Evolutionary conservation across 2,113 vertebrate genomes (phyloP), one percentile per base, ranked within the genome.

Genomic region (Strix aluco): DNA sequence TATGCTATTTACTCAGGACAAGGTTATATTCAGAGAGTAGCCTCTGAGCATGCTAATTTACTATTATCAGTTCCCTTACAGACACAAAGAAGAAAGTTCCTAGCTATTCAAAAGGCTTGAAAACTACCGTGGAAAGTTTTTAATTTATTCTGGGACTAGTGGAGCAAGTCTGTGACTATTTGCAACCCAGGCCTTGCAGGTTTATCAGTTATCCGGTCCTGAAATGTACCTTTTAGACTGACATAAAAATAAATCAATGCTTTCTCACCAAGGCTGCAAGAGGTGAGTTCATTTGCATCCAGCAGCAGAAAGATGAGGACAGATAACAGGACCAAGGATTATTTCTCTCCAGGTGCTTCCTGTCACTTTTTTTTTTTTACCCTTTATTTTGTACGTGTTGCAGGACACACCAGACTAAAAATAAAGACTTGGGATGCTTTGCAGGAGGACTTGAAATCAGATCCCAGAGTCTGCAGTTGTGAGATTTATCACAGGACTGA

Each of bases 391-490:
- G 36, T 69, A 30, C 9, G 30, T 18, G 54, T 25, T 57, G 66
- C 75, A 91, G 59, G 82, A 93, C 3, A 11, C 66, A 77, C 25
- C 25, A 23, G 42, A 57, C 92, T 92, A 73, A 96, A 96, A 96
- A 94, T 97, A 96, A 95, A 94, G 86, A 42, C 70, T 38, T 81
- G 69, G 65, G 86, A 81, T 75, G 36, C 67, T 96, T 90, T 79
- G 84, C 73, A 85, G 61, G 46, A 87, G 40, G 73, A 55, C 32
- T 58, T 90, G 96, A 97, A 97, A 95, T 58, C 6, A 9, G 90
- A 96, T 80, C 85, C 74, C 4, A 1, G 74, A 77, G 78, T 6
- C n/a, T 63, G 70, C 40, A 84, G 51, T 14, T 74, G 77, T 20
- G 81, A 91, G 92, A 44, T 51, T 70, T 32, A 75, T 69, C 78